Evolutionary conservation across 92 coral and sea anemone species (phyloP).

Genomic region (Paragorgia papillata): DNA sequence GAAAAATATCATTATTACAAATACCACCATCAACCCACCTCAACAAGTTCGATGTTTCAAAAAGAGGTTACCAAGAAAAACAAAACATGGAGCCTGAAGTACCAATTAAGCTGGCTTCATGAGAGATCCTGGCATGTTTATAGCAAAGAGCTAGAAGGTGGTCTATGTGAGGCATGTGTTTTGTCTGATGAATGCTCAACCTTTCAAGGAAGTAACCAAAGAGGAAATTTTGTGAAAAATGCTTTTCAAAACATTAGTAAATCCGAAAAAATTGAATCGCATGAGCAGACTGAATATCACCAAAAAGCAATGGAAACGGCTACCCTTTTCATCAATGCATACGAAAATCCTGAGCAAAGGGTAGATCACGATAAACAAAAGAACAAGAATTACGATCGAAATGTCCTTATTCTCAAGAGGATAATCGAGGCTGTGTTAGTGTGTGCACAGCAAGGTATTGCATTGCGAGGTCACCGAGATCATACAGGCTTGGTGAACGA

Average conservation of each 20-base stretch:
- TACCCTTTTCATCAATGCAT: no score
- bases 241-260: no score
- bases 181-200: conserved; percentile 37
- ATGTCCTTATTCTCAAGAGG: conserved; percentile 51
- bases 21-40: conserved; percentile 1
- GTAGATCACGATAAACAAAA: conserved; percentile 40
- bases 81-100: conserved; percentile 45
- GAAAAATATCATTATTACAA: conserved; percentile 36
- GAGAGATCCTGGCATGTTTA: conserved; percentile 57
- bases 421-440: conserved; percentile 55
- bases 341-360: no score
- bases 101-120: conserved; percentile 57
- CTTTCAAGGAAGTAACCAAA: conserved; percentile 53
- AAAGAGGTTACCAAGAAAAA: conserved; percentile 21
- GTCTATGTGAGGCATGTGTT: conserved; percentile 56
- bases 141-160: conserved; percentile 54
- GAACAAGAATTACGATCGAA: conserved; percentile 56
- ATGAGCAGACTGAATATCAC: no score
- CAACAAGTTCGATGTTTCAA: no score
- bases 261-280: no score
- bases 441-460: conserved; percentile 43
- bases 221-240: background rate
- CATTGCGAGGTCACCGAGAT: conserved; percentile 58
- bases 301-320: no score
- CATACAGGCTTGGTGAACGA: conserved; percentile 46